Evolutionary conservation across 2,113 vertebrate species (phyloP).

Genomic region (Clarias macrocephalus): DNA sequence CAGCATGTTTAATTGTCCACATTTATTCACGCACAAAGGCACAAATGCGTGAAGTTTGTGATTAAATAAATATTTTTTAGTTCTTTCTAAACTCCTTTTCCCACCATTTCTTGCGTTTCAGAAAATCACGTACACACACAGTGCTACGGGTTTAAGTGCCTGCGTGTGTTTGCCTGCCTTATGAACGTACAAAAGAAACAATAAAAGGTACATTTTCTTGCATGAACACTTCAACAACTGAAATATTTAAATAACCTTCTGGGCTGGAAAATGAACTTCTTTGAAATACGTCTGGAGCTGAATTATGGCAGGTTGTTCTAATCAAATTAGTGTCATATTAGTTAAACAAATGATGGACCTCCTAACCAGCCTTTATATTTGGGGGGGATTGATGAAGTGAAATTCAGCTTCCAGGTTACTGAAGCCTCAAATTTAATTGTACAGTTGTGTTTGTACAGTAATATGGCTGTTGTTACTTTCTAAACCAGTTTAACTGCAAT

Average conservation of each 20-base stretch:
- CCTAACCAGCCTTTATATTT: background rate
- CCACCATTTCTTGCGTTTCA: background rate
- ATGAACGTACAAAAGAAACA: background rate
- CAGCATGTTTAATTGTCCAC: too few relatives aligned
- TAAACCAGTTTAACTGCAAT: background rate
- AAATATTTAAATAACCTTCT: background rate
- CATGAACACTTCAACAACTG: background rate
- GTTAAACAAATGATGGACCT: background rate
- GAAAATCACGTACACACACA: background rate
- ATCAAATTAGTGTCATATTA: background rate
- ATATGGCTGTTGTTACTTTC: background rate
- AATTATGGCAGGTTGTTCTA: background rate
- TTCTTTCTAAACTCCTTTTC: background rate
- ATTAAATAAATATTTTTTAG: background rate
- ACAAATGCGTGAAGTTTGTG: background rate
- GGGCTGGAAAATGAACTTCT: background rate
- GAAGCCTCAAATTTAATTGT: background rate
- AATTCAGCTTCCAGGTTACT: background rate
- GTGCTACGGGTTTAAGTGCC: background rate
- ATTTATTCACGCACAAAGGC: too few relatives aligned
- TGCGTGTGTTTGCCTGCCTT: background rate
- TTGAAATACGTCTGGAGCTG: background rate
- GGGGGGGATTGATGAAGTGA: background rate
- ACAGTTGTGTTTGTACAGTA: background rate
- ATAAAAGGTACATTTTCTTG: background rate